Conservation (phyloP, 2,113 vertebrate species). For the Ginglymostoma cirratum region DNA sequence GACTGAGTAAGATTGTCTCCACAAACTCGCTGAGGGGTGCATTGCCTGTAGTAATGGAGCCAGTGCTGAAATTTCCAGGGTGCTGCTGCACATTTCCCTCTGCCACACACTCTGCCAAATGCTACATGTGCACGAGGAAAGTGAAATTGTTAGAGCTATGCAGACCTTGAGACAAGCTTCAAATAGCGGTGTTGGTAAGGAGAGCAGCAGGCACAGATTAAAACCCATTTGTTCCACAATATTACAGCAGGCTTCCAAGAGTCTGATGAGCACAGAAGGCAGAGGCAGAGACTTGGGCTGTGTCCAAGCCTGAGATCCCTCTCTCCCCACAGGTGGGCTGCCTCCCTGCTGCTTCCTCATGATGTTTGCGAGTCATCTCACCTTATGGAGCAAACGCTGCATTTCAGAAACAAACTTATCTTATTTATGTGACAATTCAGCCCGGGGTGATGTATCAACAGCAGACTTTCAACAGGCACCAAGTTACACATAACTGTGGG, state of each 20-base stretch:
- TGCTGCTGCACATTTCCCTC: constrained; percentile 40
- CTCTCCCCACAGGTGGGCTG: constrained; percentile 66
- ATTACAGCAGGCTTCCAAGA: constrained; percentile 68
- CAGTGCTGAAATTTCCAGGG: background rate
- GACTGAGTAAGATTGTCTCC: background rate
- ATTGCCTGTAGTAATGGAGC: background rate
- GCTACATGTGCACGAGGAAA: constrained; percentile 51
- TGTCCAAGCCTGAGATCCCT: constrained; percentile 70
- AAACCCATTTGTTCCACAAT: constrained; percentile 74
- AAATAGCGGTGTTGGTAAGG: constrained; percentile 58
- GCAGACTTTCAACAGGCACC: constrained; percentile 55
- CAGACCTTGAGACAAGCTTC: constrained; percentile 51
- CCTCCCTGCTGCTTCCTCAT: constrained; percentile 72
- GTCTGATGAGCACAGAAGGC: constrained; percentile 81
- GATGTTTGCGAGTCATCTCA: constrained; percentile 77
- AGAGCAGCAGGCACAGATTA: constrained; percentile 71
- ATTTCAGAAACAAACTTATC: constrained; percentile 87
- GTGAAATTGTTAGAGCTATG: constrained; percentile 49
- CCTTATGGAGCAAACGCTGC: constrained; percentile 87
- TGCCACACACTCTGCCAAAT: constrained; percentile 52
- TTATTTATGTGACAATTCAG: constrained; percentile 87
- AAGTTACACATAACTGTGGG: background rate
- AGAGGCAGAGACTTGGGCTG: constrained; percentile 79
- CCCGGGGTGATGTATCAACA: constrained; percentile 46
- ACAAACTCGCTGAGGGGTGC: background rate